Evolutionary conservation across 2,113 vertebrate genomes (phyloP).

Genomic region (Hippocampus guttulatus): DNA sequence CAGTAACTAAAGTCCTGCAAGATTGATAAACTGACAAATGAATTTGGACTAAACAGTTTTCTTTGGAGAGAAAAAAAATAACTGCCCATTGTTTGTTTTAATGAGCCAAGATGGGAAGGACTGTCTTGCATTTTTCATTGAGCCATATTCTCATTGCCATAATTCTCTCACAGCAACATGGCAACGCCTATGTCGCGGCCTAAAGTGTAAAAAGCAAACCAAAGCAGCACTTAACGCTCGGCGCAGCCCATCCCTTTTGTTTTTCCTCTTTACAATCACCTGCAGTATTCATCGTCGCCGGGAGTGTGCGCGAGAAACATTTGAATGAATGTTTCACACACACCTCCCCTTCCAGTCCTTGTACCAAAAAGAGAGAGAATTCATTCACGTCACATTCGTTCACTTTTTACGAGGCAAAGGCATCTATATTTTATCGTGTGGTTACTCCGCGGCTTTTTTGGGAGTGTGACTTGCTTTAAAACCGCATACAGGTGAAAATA

Average conservation of each 20-base stretch:
- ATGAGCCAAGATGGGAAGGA: background rate
- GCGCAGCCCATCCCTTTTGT: constrained; percentile 17
- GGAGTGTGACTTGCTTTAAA: background rate
- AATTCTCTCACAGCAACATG: background rate
- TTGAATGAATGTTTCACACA: constrained; percentile 12
- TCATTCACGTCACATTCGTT: constrained; percentile 7
- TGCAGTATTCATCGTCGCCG: constrained; percentile 23
- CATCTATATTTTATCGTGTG: background rate
- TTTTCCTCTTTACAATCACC: constrained; percentile 11
- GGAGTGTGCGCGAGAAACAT: constrained; percentile 10
- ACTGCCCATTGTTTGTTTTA: background rate
- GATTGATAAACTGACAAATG: background rate
- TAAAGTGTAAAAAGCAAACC: background rate
- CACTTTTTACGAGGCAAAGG: constrained; percentile 8
- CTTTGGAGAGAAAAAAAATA: background rate
- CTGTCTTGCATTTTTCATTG: background rate
- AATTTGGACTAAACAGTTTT: background rate
- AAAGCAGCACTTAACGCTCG: constrained; percentile 10
- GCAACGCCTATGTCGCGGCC: background rate
- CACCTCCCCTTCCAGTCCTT: constrained; percentile 3
- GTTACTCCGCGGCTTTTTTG: background rate
- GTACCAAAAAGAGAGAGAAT: constrained; percentile 2
- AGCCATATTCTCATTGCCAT: background rate
- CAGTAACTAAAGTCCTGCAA: background rate
- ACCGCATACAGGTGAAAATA: background rate